phyloP scores from a whole-genome alignment of 1,140 invertebrate species.

The Diorhabda elongata region DNA sequence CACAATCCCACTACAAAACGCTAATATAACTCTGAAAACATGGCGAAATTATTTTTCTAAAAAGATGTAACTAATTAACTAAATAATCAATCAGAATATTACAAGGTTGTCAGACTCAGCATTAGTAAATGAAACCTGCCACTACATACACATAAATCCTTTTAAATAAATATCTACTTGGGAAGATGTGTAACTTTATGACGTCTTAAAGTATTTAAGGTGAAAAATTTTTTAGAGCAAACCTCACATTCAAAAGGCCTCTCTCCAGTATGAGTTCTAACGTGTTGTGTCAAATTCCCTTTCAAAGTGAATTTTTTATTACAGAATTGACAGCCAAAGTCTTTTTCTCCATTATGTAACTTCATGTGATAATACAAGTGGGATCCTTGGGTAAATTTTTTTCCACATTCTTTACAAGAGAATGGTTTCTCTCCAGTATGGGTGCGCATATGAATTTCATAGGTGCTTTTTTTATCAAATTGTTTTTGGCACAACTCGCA shows the following conservation, averaged over 20 bases:
- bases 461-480: conserved; percentile 22
- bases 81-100: too few relatives aligned
- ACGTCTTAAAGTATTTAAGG: conserved; percentile 30
- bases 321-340: conserved; percentile 2
- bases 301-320: not conserved
- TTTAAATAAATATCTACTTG: not conserved
- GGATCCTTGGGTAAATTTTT: not conserved
- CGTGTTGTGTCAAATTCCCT: not conserved
- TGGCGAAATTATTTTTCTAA: too few relatives aligned
- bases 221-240: conserved; percentile 33
- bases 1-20: too few relatives aligned
- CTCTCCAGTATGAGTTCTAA: not conserved
- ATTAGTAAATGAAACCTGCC: too few relatives aligned
- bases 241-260: conserved; percentile 38
- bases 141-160: too few relatives aligned
- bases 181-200: conserved; percentile 18
- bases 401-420: not conserved
- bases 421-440: conserved; percentile 52
- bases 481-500: conserved; percentile 2
- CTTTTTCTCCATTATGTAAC: conserved; percentile 2
- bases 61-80: too few relatives aligned
- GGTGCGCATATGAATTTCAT: conserved; percentile 63
- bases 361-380: conserved; percentile 2
- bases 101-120: too few relatives aligned
- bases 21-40: too few relatives aligned